Evolutionary conservation across 2,797 vertebrate genomes (phyloP), one percentile per base, ranked within the genome.

Genomic region (Sebastes vulpes): DNA sequence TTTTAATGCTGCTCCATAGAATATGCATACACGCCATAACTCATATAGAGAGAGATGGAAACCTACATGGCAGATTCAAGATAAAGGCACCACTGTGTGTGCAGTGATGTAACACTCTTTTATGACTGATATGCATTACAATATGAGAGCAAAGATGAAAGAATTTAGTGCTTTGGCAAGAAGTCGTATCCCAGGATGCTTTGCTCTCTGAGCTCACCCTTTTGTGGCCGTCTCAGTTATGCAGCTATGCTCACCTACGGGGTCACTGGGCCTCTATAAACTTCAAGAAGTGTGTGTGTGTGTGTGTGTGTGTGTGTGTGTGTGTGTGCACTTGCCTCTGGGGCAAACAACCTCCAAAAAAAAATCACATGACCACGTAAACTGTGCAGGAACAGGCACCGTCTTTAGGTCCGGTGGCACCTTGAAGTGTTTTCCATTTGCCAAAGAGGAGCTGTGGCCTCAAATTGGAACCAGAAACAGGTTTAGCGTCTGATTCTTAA

Each of bases 351-450:
- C 50, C 73, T 82, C 76, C 18, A 18, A 48, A 48, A 48, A 87
- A 81, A 92, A 89, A 72, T 90, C 85, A 82, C 89, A 82, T 86
- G 84, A 86, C 75, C 83, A 77, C 52, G 79, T 89, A 84, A 87
- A 87, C 69, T 67, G 38, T 46, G 83, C 50, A 68, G 81, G 90
- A 84, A 85, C 32, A 42, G 11, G 78, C 85, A 77, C 72, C 81
- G 14, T 87, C 82, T 78, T 84, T 65, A 67, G 73, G 79, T 85
- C 84, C 61, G 48, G 85, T 92, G 91, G 90, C 87, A 93, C 90
- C 91, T 93, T 92, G 85, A 91, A 92, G 88, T 91, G 89, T 93
- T 94, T 94, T 92, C 81, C 79, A 75, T 94, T 94, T 92, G 86
- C 89, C 87, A 83, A 86, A 85, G 86, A 92, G 86, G 79, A 92